A percentile compares a stretch with the other conserved stretches of the same genome.
phyloP scores from a whole-genome alignment of 2,797 vertebrate species.

The Myripristis jacobus region DNA sequence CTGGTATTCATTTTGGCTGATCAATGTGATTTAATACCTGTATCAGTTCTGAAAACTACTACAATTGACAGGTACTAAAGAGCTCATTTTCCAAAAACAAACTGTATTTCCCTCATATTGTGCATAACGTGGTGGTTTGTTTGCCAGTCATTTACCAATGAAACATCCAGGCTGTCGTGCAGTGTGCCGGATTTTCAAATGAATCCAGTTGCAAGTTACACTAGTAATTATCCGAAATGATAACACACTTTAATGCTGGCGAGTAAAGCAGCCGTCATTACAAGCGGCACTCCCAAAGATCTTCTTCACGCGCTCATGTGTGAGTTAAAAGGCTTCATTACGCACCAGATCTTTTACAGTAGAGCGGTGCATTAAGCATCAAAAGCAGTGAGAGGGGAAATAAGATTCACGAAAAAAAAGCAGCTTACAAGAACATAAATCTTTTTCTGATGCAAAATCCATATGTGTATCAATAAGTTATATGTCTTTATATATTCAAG shows the following conservation, averaged over 20 bases:
- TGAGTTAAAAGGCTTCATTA: conserved; percentile 48
- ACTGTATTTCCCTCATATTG: too few species aligned
- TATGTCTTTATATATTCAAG: conserved; percentile 14
- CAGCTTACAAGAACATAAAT: conserved; percentile 25
- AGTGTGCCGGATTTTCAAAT: neutral
- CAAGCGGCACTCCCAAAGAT: conserved; percentile 45
- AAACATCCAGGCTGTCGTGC: neutral
- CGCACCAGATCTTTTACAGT: conserved; percentile 51
- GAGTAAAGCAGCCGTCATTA: neutral
- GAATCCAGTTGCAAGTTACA: conserved; percentile 7
- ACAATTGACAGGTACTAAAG: too few species aligned
- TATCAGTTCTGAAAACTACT: too few species aligned
- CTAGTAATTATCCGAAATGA: conserved; percentile 1
- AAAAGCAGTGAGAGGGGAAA: conserved; percentile 21
- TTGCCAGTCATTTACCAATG: too few species aligned
- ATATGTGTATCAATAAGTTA: too few species aligned
- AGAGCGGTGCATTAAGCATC: conserved; percentile 55
- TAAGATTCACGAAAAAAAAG: conserved; percentile 39
- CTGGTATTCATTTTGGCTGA: too few species aligned
- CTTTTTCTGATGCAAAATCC: too few species aligned
- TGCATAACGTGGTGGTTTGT: too few species aligned
- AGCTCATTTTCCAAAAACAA: too few species aligned
- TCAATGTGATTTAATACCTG: too few species aligned
- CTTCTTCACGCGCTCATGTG: conserved; percentile 27
- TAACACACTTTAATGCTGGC: conserved; percentile 10